Evolutionary conservation across 2,797 vertebrate genomes (phyloP).

Genomic region (Epinephelus awoara): DNA sequence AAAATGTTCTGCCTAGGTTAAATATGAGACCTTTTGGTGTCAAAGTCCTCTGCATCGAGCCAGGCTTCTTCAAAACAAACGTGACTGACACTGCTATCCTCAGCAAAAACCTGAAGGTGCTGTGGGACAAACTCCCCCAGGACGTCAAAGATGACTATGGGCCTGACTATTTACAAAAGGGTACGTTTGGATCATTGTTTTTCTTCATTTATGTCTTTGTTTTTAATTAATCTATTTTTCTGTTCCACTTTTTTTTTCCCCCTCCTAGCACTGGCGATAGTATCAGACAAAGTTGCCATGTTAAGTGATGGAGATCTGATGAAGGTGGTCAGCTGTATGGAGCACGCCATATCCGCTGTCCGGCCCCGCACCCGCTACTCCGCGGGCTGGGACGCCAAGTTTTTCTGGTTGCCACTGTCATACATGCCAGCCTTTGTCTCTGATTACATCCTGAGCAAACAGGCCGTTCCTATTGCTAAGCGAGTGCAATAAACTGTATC

Average conservation of each 20-base stretch:
- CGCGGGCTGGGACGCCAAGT: conserved; percentile 90
- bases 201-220: not conserved
- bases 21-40: conserved; percentile 79
- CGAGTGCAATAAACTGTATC: conserved; percentile 22
- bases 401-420: conserved; percentile 91
- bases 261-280: conserved; percentile 18
- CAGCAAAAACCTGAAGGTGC: conserved; percentile 10
- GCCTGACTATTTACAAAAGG: conserved; percentile 52
- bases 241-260: not conserved
- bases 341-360: conserved; percentile 89
- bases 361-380: conserved; percentile 89
- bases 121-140: conserved; percentile 83
- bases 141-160: conserved; percentile 84
- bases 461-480: conserved; percentile 66
- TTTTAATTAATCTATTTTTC: not conserved
- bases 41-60: conserved; percentile 86
- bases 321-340: conserved; percentile 89
- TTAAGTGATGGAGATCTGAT: conserved; percentile 80
- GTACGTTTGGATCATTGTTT: conserved; percentile 51
- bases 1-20: conserved; percentile 53
- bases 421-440: conserved; percentile 86
- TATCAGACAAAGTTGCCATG: conserved; percentile 58
- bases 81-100: conserved; percentile 69
- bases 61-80: conserved; percentile 86
- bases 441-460: conserved; percentile 77